These are phyloP conservation scores for Lasiurus cinereus DNA, from an alignment of 2,113 vertebrate genomes.

Conservation along the genomic window DNA sequence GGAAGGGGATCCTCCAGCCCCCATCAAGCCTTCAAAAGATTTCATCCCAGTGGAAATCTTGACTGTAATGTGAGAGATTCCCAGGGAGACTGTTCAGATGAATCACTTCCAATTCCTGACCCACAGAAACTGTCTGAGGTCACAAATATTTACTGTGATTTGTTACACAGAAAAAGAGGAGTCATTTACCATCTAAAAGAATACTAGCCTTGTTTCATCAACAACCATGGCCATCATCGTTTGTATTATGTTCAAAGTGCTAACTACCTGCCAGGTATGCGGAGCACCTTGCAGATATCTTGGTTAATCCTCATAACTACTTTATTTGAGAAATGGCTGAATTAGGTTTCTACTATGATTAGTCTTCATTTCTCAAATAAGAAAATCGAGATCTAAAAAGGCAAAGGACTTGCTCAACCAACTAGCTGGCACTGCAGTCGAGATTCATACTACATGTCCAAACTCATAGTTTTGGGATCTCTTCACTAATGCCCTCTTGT, in stretches of 20 bases:
- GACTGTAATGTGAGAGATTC: background rate
- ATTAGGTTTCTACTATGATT: background rate
- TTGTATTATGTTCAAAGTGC: background rate
- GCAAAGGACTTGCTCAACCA: background rate
- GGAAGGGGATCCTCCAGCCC: background rate
- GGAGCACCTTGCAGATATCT: background rate
- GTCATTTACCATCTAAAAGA: background rate
- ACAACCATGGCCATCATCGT: background rate
- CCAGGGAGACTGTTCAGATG: background rate
- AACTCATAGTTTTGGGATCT: background rate
- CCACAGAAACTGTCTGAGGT: background rate
- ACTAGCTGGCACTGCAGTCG: background rate
- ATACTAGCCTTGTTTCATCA: background rate
- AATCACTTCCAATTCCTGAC: background rate
- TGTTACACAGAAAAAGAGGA: background rate
- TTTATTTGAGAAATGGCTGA: background rate
- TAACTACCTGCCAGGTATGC: background rate
- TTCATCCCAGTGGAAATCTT: background rate
- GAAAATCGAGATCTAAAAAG: constrained; percentile 16
- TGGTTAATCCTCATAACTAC: background rate
- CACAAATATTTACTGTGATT: background rate
- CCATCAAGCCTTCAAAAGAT: background rate
- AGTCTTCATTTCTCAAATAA: constrained; percentile 24
- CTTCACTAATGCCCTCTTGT: background rate
- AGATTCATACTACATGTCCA: background rate